Base-by-base conservation (phyloP, 2,797 vertebrate species). In the Leptatherina wallacei region DNA sequence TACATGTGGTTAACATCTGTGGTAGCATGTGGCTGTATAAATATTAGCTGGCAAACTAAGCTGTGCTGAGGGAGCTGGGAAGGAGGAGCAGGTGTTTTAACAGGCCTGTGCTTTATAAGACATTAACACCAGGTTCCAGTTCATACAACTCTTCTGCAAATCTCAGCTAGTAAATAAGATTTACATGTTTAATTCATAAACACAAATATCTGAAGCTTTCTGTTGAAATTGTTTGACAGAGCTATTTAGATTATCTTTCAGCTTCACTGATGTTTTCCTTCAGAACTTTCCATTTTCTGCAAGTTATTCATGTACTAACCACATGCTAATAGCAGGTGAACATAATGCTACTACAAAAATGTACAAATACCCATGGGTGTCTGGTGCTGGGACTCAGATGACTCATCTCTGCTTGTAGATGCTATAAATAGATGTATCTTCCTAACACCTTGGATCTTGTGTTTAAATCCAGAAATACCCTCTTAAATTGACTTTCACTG, bases 1-100 rank as follows among this genome's bases (percentile, higher is more conserved):
- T 80, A 58, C 80, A 80, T 81, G 83, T 68, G 79, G 82, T 73
- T 79, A 77, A 86, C 87, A 91, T 86, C 83, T 91, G 86, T 63
- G 59, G 54, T 49, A 69, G 66, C 83, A 74, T 81, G 85, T 81
- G 80, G 75, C 59, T 78, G 60, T 66, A 51, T 68, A 82, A 88
- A 84, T 77, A 88, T 85, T 76, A 73, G 60, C 80, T 71, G 71
- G 54, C 57, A 66, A 55, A 58, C 67, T 71, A 57, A 59, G 66
- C 71, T 67, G 36, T 27, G 52, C 51, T 36, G 64, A 70, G 10
- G 61, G 44, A 73, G 33, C 40, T 4, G 67, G 27, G 35, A 60
- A 47, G 61, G 60, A 73, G 70, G 71, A 83, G 30, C 73, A 71
- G 69, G 56, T 79, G 75, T 59, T 74, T 61, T 27, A 38, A 69